These are phyloP conservation scores for Troides oblongomaculatus DNA, from an alignment of 2,888 invertebrate species.

Conservation along the genomic window DNA sequence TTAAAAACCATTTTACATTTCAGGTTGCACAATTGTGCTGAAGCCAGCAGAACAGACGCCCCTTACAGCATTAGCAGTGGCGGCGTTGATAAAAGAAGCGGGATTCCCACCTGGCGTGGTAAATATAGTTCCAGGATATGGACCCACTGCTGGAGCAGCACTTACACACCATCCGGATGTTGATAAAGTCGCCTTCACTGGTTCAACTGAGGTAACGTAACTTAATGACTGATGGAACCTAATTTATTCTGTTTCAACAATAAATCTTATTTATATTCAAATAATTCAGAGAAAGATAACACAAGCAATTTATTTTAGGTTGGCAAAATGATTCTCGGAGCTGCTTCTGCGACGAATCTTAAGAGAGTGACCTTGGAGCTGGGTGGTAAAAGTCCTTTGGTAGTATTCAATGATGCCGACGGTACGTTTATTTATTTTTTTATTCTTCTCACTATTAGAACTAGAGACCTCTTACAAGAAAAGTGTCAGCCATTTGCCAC, in stretches of 20 bases:
- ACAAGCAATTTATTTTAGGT: slow-evolving; percentile 56
- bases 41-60: slow-evolving; percentile 98
- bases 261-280: no score
- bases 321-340: slow-evolving; percentile 80
- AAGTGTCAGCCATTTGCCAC: no score
- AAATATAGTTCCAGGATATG: slow-evolving; percentile 94
- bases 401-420: slow-evolving; percentile 90
- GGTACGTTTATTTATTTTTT: slow-evolving; percentile 67
- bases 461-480: no score
- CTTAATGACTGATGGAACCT: background rate
- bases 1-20: background rate
- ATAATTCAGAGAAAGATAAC: background rate
- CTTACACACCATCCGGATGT: slow-evolving; percentile 86
- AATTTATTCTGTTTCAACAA: background rate
- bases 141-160: slow-evolving; percentile 89
- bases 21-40: slow-evolving; percentile 89
- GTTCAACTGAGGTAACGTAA: slow-evolving; percentile 63
- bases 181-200: slow-evolving; percentile 92
- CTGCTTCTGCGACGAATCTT: slow-evolving; percentile 87
- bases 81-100: slow-evolving; percentile 90
- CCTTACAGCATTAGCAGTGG: slow-evolving; percentile 92
- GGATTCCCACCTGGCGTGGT: slow-evolving; percentile 96
- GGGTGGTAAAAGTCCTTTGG: slow-evolving; percentile 94
- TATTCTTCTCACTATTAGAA: no score
- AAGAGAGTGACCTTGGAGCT: slow-evolving; percentile 92